Conservation (phyloP, 2,797 vertebrate genomes). For the Melanotaenia maccullochi region DNA sequence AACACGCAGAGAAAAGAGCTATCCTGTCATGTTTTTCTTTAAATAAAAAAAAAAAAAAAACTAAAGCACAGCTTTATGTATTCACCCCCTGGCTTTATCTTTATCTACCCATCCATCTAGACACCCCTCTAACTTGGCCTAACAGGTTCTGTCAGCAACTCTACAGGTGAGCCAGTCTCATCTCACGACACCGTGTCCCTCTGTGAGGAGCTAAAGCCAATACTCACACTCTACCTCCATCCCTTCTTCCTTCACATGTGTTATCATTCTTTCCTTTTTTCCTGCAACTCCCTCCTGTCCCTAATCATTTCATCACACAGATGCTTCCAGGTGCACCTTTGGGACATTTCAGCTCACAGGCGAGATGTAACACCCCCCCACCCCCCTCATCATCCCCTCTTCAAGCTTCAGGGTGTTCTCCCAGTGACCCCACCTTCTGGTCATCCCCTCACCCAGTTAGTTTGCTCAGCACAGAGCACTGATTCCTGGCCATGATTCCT, state of each 20-base stretch:
- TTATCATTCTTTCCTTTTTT: neutral
- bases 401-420: constrained; percentile 19
- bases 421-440: constrained; percentile 38
- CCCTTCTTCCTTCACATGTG: constrained; percentile 4
- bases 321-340: constrained; percentile 15
- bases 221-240: neutral
- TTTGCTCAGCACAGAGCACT: constrained; percentile 71
- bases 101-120: constrained; percentile 25
- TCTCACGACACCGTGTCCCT: constrained; percentile 27
- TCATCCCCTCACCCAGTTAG: constrained; percentile 49
- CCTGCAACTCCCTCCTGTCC: constrained; percentile 15
- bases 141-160: constrained; percentile 59
- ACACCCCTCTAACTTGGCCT: constrained; percentile 27
- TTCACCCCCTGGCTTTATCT: constrained; percentile 29
- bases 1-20: constrained; percentile 24
- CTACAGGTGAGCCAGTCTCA: constrained; percentile 66
- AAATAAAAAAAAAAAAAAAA: constrained; percentile 1
- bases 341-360: constrained; percentile 16
- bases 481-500: constrained; percentile 61
- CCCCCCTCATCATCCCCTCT: neutral
- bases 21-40: constrained; percentile 21
- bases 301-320: constrained; percentile 41
- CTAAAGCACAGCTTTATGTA: constrained; percentile 22
- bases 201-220: constrained; percentile 15
- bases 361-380: constrained; percentile 3